phyloP scores from a whole-genome alignment of 2,113 vertebrate species.

The Indicator maculatus region DNA sequence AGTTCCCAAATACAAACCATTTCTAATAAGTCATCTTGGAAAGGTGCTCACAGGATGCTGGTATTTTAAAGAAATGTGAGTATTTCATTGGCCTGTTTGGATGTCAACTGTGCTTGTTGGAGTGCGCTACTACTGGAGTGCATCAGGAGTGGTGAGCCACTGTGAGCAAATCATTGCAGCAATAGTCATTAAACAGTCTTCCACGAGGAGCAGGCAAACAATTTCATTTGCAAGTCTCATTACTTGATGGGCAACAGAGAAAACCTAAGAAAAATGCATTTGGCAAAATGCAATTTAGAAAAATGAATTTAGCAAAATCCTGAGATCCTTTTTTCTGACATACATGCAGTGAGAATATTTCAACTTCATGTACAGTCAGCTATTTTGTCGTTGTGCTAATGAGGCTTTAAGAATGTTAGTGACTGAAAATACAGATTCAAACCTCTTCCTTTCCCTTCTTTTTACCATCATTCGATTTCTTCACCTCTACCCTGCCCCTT shows the following conservation, averaged over 20 bases:
- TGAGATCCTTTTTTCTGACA: conserved; percentile 20
- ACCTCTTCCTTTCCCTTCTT: conserved; percentile 79
- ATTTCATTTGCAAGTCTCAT: not conserved
- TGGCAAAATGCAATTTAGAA: not conserved
- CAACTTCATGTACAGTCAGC: conserved; percentile 38
- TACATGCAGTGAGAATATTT: conserved; percentile 28
- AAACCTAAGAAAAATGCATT: conserved; percentile 1
- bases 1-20: not conserved
- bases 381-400: conserved; percentile 65
- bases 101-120: not conserved
- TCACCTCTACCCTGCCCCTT: conserved; percentile 60
- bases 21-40: not conserved
- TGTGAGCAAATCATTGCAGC: not conserved
- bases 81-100: conserved; percentile 3
- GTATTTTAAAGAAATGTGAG: not conserved
- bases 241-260: not conserved
- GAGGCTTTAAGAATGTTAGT: conserved; percentile 64
- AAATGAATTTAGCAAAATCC: conserved; percentile 28
- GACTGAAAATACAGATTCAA: conserved; percentile 77
- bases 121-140: not conserved
- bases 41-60: not conserved
- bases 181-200: not conserved
- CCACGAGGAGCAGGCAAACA: not conserved
- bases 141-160: not conserved
- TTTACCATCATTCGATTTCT: conserved; percentile 75